phyloP scores from a whole-genome alignment of 2,888 invertebrate genomes.

The Chalcosyrphus nemorum region DNA sequence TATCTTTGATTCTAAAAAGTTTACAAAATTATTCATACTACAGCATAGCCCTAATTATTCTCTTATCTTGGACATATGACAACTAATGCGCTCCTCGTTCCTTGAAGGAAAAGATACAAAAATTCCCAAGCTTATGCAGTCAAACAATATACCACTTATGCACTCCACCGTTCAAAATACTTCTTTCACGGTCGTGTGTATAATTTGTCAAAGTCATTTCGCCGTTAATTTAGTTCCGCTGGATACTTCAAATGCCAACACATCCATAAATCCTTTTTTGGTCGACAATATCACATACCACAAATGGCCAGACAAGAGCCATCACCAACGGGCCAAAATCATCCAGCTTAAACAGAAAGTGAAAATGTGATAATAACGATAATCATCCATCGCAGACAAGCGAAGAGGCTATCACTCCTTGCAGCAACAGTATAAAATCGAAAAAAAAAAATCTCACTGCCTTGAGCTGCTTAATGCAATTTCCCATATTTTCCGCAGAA shows the following conservation, averaged over 20 bases:
- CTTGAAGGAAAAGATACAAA: no score
- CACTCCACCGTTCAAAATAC: neutral
- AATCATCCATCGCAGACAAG: slow-evolving; percentile 58
- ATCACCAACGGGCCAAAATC: slow-evolving; percentile 40
- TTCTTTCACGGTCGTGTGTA: neutral
- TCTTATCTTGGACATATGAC: no score
- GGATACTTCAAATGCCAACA: slow-evolving; percentile 19
- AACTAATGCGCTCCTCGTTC: no score
- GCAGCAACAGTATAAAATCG: slow-evolving; percentile 46
- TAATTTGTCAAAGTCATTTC: slow-evolving; percentile 9
- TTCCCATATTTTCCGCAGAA: slow-evolving; percentile 61
- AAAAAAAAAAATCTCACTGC: slow-evolving; percentile 47
- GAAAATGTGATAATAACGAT: slow-evolving; percentile 73
- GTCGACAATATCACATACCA: slow-evolving; percentile 17
- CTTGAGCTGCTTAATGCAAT: slow-evolving; percentile 5
- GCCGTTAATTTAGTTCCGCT: slow-evolving; percentile 12
- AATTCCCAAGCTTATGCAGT: neutral
- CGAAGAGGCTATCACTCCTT: slow-evolving; percentile 39
- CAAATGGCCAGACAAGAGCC: slow-evolving; percentile 36
- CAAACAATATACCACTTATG: neutral
- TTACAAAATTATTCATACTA: no score
- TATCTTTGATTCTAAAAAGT: no score
- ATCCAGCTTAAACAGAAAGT: slow-evolving; percentile 54
- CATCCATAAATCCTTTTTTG: slow-evolving; percentile 46
- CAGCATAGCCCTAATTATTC: no score